These are phyloP conservation scores for Deroptyus accipitrinus DNA, from an alignment of 2,113 vertebrate species.

Conservation along the genomic window DNA sequence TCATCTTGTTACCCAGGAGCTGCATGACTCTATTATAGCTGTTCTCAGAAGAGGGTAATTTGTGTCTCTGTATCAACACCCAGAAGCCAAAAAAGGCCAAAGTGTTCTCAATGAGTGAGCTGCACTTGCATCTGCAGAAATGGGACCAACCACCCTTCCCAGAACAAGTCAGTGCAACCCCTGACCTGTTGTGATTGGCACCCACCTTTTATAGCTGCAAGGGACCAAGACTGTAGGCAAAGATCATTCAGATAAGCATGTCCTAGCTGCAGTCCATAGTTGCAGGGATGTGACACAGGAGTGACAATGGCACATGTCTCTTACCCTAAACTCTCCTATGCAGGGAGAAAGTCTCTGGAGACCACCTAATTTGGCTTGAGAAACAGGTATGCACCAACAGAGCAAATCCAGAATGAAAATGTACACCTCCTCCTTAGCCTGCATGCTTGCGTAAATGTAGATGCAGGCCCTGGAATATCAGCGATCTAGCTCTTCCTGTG, in stretches of 20 bases:
- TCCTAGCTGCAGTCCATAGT: background rate
- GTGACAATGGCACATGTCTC: background rate
- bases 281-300: background rate
- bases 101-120: background rate
- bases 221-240: background rate
- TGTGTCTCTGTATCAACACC: constrained; percentile 5
- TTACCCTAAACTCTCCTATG: background rate
- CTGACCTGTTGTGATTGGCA: constrained; percentile 17
- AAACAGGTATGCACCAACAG: background rate
- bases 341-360: background rate
- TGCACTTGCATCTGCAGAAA: background rate
- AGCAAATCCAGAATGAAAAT: background rate
- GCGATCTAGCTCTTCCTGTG: background rate
- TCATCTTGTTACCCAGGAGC: constrained; percentile 24
- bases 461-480: background rate
- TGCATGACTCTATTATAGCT: constrained; percentile 2
- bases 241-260: background rate
- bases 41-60: constrained; percentile 3
- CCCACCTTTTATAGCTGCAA: constrained; percentile 13
- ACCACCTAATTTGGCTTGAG: background rate
- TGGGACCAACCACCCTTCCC: background rate
- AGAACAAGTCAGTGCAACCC: background rate
- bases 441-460: background rate
- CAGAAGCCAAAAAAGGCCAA: constrained; percentile 1
- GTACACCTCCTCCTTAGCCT: background rate